Evolutionary conservation across 2,797 vertebrate species (phyloP).

Genomic region (Halcyon chelicuti): DNA sequence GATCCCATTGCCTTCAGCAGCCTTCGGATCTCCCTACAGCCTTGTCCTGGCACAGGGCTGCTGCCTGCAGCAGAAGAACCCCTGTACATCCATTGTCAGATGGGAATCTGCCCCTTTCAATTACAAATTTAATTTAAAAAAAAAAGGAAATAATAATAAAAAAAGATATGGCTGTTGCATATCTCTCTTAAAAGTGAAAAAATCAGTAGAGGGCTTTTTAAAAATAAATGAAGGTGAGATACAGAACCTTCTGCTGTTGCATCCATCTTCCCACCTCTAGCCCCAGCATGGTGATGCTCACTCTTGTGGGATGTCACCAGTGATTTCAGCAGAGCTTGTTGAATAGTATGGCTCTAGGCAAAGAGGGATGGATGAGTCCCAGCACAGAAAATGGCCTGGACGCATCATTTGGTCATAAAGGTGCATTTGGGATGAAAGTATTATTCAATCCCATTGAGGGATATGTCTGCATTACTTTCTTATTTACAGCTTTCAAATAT

Average conservation of each 20-base stretch:
- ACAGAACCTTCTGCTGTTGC: neutral
- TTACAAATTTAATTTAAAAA: neutral
- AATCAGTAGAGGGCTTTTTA: neutral
- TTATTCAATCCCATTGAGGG: neutral
- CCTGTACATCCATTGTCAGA: neutral
- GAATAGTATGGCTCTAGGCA: neutral
- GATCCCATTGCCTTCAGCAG: neutral
- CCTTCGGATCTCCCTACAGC: neutral
- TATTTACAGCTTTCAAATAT: neutral
- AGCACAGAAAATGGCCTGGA: neutral
- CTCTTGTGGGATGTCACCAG: neutral
- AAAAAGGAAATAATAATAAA: neutral
- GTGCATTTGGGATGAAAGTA: neutral
- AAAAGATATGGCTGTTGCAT: neutral
- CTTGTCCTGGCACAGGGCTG: neutral
- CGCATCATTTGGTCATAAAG: neutral
- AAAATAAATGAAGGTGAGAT: neutral
- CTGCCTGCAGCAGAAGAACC: neutral
- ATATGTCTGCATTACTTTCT: neutral
- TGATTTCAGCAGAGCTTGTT: neutral
- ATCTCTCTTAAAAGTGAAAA: neutral
- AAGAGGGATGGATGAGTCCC: neutral
- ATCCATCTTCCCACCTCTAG: neutral
- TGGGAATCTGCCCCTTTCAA: neutral
- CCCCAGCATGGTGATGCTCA: rapidly evolving